A percentile compares a stretch with the other conserved stretches of the same genome.
Conservation (phyloP, 2,113 vertebrate genomes). For the Dromaius novaehollandiae region DNA sequence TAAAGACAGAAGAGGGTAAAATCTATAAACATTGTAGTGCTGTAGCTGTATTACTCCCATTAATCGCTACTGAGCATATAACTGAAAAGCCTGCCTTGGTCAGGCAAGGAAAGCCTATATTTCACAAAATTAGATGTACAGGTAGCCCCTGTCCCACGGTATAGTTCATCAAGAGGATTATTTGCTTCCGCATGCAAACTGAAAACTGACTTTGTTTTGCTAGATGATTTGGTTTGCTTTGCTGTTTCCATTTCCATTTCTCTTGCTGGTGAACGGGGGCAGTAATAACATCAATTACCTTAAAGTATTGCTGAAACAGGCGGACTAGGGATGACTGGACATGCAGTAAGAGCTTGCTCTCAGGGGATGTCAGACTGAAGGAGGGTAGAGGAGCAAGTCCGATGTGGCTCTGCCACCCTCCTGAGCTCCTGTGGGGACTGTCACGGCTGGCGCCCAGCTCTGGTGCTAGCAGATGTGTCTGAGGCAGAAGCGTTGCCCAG, state of each 20-base stretch:
- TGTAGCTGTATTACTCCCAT: slow-evolving; percentile 49
- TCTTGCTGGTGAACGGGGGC: background rate
- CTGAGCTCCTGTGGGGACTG: accelerated
- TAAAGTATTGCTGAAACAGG: background rate
- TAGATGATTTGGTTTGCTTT: background rate
- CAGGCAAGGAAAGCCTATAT: slow-evolving; percentile 36
- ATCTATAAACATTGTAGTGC: slow-evolving; percentile 59
- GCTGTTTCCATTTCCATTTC: background rate
- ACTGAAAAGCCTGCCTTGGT: slow-evolving; percentile 51
- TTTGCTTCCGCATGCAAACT: slow-evolving; percentile 15
- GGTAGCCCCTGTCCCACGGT: background rate
- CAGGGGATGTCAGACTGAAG: background rate
- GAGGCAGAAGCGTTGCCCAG: background rate
- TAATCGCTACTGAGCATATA: slow-evolving; percentile 48
- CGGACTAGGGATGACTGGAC: background rate
- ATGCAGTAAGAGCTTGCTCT: accelerated
- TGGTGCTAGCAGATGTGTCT: background rate
- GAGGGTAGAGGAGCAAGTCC: accelerated
- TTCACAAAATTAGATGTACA: background rate
- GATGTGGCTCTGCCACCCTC: background rate
- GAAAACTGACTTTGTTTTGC: background rate
- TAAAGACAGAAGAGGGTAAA: slow-evolving; percentile 67
- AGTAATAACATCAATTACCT: background rate
- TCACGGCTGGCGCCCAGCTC: background rate
- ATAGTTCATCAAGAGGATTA: background rate